A percentile compares a stretch with the other conserved stretches of the same genome.
These are phyloP conservation scores for Charadrius vociferus DNA, from an alignment of 2,113 vertebrate species.

Conservation along the genomic window DNA sequence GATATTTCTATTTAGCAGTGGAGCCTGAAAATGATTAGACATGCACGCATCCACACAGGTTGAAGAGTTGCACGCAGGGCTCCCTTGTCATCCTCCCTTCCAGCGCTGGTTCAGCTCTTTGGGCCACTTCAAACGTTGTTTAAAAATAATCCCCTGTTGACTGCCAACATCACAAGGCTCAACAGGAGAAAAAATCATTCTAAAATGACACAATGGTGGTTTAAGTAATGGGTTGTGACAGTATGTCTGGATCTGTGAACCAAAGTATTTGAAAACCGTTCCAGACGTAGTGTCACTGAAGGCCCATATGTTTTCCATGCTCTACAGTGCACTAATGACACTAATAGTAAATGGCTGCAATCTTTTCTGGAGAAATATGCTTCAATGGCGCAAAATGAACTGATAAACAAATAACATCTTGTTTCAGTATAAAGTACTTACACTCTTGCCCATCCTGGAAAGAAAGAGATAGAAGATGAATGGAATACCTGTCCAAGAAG, in stretches of 20 bases:
- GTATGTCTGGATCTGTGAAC: constrained; percentile 10
- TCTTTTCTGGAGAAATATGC: background rate
- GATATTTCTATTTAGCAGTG: background rate
- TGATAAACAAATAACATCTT: background rate
- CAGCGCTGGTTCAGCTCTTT: fast-evolving
- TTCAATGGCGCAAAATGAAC: background rate
- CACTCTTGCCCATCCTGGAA: background rate
- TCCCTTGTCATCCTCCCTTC: background rate
- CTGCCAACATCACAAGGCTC: constrained; percentile 28
- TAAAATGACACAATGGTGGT: background rate
- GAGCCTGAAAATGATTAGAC: background rate
- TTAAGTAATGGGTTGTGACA: constrained; percentile 25
- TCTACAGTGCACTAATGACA: background rate
- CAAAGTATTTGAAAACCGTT: background rate
- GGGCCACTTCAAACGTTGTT: background rate
- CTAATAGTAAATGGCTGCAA: background rate
- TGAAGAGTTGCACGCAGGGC: background rate
- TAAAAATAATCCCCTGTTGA: constrained; percentile 13
- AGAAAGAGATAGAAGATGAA: background rate
- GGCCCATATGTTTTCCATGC: background rate
- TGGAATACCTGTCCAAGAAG: background rate
- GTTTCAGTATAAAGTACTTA: background rate
- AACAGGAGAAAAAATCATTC: background rate
- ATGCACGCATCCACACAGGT: background rate
- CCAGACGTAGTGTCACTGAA: background rate